phyloP scores from a whole-genome alignment of 2,888 invertebrate genomes.

The Hypselothyrea guttata region DNA sequence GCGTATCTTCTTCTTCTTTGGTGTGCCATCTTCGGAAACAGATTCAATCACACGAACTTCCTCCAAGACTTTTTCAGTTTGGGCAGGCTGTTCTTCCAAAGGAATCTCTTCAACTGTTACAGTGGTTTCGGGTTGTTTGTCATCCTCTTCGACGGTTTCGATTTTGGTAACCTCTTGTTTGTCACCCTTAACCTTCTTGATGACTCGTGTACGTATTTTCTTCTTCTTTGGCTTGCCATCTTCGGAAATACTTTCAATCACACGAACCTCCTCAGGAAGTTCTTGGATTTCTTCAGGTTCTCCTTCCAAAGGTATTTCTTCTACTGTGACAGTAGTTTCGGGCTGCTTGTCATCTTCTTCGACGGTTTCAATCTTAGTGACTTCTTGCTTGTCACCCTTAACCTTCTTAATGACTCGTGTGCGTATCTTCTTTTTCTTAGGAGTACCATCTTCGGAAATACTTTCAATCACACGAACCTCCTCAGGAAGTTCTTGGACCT shows the following conservation, averaged over 20 bases:
- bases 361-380: conserved; percentile 65
- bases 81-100: conserved; percentile 31
- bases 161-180: conserved; percentile 66
- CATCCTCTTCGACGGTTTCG: conserved; percentile 66
- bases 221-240: conserved; percentile 55
- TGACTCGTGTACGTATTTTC: conserved; percentile 60
- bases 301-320: conserved; percentile 46
- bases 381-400: conserved; percentile 63
- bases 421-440: conserved; percentile 56
- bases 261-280: conserved; percentile 58
- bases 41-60: conserved; percentile 53
- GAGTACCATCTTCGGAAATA: conserved; percentile 50
- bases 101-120: conserved; percentile 52
- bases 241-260: conserved; percentile 49
- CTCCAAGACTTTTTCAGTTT: conserved; percentile 53
- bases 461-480: conserved; percentile 55
- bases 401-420: conserved; percentile 64
- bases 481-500: conserved; percentile 51
- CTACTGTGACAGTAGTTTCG: conserved; percentile 54
- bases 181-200: conserved; percentile 64
- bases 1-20: conserved; percentile 53
- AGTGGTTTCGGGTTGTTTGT: conserved; percentile 54
- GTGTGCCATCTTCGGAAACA: conserved; percentile 46
- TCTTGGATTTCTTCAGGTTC: conserved; percentile 43
- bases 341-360: conserved; percentile 63